Evolutionary conservation across 2,113 vertebrate species (phyloP), one percentile per base, ranked within the genome.

Genomic region (Syngnathus typhle): DNA sequence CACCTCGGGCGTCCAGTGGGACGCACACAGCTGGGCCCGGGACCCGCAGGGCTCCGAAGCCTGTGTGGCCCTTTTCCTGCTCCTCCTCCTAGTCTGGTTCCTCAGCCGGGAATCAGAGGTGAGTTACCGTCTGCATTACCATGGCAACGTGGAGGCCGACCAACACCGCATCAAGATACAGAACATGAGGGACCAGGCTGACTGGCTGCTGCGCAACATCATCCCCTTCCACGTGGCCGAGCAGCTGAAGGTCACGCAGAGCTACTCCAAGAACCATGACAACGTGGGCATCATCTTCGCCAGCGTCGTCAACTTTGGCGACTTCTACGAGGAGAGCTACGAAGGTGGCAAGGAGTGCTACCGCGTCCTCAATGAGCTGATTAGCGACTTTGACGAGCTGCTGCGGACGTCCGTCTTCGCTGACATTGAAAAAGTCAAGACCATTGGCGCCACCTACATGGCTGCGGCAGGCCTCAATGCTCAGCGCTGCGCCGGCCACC

Each of bases 281-380:
- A 94, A 93, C 0, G 95, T 95, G 0, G 97, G 95, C 0, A 96
- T 99, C 2, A 98, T 99, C 87, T 99, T 99, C 0, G 96, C 95
- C 54, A 98, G 96, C 70, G 98, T 99, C 0, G 97, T 99, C 12
- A 99, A 99, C 92, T 99, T 99, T 89, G 94, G 98, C 0, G 96
- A 99, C 86, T 99, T 99, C 88, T 99, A 99, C 0, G 97, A 99
- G 72, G 97, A 99, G 84, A 98, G 98, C 82, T 99, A 96, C 0
- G 95, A 99, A 64, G 96, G 97, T 0, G 97, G 97, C 68, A 99
- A 99, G 70, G 97, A 99, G 78, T 99, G 97, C 75, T 99, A 99
- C 80, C 88, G 97, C 0, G 97, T 99, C 55, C 93, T 99, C 69
- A 98, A 99, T 0, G 97, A 99, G 81, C 83, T 99, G 13, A 99